These are phyloP conservation scores for Cydia splendana DNA, from an alignment of 1,140 invertebrate species.

Conservation along the genomic window DNA sequence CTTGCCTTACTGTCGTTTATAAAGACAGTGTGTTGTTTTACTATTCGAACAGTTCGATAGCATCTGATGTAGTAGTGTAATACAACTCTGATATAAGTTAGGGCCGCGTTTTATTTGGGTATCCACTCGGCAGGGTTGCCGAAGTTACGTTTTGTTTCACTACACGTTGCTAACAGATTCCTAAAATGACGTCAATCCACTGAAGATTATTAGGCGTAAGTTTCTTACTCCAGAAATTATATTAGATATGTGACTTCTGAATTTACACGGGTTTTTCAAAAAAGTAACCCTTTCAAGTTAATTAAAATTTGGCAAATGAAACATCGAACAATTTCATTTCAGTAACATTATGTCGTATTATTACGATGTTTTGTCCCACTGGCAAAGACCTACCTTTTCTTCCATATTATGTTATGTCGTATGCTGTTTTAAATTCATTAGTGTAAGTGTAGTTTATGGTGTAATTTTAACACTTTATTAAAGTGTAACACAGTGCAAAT, in stretches of 20 bases:
- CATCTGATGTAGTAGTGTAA: conserved; percentile 40
- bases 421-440: not conserved
- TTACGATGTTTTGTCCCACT: too few species aligned
- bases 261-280: too few species aligned
- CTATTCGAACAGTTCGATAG: conserved; percentile 39
- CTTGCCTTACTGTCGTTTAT: not conserved
- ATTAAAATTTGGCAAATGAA: too few species aligned
- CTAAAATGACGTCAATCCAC: too few species aligned
- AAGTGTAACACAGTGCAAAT: not conserved
- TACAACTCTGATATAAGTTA: conserved; percentile 47
- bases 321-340: too few species aligned
- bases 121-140: not conserved
- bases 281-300: too few species aligned
- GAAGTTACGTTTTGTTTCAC: not conserved
- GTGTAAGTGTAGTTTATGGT: conserved; percentile 4
- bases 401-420: too few species aligned
- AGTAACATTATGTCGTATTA: too few species aligned
- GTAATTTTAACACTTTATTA: conserved; percentile 1
- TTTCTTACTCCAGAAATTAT: too few species aligned
- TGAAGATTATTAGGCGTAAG: too few species aligned
- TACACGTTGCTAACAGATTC: not conserved
- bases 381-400: too few species aligned
- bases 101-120: conserved; percentile 16
- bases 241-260: too few species aligned
- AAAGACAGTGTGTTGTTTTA: not conserved